A percentile compares a stretch with the other conserved stretches of the same genome.
Conservation (phyloP, 2,888 invertebrate genomes). For the Lucinisca nassula region DNA sequence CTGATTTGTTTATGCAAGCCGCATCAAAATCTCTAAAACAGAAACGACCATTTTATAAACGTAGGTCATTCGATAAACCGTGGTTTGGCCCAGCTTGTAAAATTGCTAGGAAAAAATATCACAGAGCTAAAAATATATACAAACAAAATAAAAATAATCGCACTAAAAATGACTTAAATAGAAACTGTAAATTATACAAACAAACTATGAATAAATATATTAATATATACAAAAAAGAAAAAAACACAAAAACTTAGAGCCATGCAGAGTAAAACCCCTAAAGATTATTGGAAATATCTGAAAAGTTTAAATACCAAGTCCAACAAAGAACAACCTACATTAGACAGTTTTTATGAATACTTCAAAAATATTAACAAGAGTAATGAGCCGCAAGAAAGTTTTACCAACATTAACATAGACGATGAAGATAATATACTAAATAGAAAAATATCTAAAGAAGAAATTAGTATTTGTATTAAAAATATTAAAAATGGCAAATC, state of each 20-base stretch:
- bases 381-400: background rate
- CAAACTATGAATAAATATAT: slow-evolving; percentile 14
- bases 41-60: background rate
- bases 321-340: background rate
- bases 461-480: background rate
- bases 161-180: background rate
- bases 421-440: background rate
- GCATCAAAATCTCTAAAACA: background rate
- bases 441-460: background rate
- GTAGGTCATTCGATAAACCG: background rate
- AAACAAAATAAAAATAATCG: background rate
- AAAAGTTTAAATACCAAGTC: background rate
- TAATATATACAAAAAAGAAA: background rate
- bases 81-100: slow-evolving; percentile 1
- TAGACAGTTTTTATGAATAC: background rate
- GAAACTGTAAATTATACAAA: background rate
- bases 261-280: background rate
- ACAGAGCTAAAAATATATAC: background rate
- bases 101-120: slow-evolving; percentile 1
- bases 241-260: background rate
- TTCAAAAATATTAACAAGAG: slow-evolving; percentile 15
- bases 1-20: background rate
- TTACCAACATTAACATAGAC: background rate
- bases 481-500: slow-evolving; percentile 8
- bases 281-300: slow-evolving; percentile 12